These are phyloP conservation scores for Papilio glaucus DNA, from an alignment of 1,140 invertebrate genomes.

Conservation along the genomic window DNA sequence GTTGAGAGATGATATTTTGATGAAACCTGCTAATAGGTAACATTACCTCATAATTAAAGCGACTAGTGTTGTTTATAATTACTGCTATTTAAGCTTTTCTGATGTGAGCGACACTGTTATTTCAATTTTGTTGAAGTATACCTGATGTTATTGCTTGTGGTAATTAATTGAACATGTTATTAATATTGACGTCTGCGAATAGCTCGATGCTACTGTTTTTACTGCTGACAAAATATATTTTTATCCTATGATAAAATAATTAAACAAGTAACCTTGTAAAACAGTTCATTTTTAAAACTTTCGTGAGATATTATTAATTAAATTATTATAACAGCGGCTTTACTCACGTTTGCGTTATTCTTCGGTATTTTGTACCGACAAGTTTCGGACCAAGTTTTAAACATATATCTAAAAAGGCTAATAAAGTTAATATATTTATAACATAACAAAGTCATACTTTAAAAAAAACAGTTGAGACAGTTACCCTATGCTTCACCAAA, in stretches of 20 bases:
- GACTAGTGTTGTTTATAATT: conserved; percentile 18
- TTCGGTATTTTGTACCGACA: too few species aligned
- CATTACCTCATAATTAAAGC: conserved; percentile 3
- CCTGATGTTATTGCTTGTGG: conserved; percentile 1
- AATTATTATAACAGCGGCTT: too few species aligned
- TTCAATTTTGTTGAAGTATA: background rate
- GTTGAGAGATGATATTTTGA: conserved; percentile 34
- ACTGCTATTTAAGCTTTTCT: background rate
- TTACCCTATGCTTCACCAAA: too few species aligned
- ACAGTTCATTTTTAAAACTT: background rate
- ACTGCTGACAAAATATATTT: background rate
- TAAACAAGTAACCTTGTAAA: background rate
- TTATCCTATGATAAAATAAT: background rate
- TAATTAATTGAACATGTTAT: conserved; percentile 37
- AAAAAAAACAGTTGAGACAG: too few species aligned
- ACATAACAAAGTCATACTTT: too few species aligned
- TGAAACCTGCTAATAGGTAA: background rate
- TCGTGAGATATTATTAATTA: background rate
- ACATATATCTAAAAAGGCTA: too few species aligned
- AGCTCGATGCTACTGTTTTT: background rate
- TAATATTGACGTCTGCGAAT: conserved; percentile 26
- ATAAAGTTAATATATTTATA: too few species aligned
- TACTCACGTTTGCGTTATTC: too few species aligned
- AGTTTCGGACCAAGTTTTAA: too few species aligned
- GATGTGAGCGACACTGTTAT: background rate